These are phyloP conservation scores for Colostygia pectinataria DNA, from an alignment of 2,888 invertebrate genomes.

Conservation along the genomic window DNA sequence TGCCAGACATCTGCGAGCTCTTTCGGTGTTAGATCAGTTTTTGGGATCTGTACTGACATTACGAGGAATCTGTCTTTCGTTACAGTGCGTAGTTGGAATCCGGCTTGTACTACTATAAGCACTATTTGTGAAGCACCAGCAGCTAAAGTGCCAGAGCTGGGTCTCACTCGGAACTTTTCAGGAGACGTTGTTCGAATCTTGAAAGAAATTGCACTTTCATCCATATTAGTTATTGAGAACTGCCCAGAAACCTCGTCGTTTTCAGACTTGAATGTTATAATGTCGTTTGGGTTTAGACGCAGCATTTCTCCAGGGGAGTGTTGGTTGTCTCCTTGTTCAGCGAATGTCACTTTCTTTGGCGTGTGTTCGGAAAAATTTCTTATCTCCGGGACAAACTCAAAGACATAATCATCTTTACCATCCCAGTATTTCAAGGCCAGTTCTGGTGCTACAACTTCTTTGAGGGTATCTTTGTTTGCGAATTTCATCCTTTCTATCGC, in stretches of 20 bases:
- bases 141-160: constrained; percentile 90
- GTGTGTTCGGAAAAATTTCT: constrained; percentile 59
- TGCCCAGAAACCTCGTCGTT: constrained; percentile 87
- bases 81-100: constrained; percentile 86
- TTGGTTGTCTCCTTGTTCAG: constrained; percentile 61
- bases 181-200: constrained; percentile 98
- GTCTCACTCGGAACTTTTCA: constrained; percentile 96
- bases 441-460: constrained; percentile 88
- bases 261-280: constrained; percentile 86
- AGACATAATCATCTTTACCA: constrained; percentile 88
- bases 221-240: constrained; percentile 87
- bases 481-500: constrained; percentile 95
- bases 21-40: constrained; percentile 78
- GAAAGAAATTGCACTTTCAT: constrained; percentile 74
- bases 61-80: constrained; percentile 94
- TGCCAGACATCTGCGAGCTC: constrained; percentile 91
- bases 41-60: constrained; percentile 89
- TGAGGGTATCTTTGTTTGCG: constrained; percentile 88
- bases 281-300: constrained; percentile 85
- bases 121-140: constrained; percentile 86
- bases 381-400: constrained; percentile 87
- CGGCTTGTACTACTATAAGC: constrained; percentile 89
- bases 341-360: constrained; percentile 76
- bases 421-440: constrained; percentile 92
- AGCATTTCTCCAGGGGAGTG: constrained; percentile 83